Evolutionary conservation across 2,888 invertebrate species (phyloP).

Genomic region (Drosophila anceps): DNA sequence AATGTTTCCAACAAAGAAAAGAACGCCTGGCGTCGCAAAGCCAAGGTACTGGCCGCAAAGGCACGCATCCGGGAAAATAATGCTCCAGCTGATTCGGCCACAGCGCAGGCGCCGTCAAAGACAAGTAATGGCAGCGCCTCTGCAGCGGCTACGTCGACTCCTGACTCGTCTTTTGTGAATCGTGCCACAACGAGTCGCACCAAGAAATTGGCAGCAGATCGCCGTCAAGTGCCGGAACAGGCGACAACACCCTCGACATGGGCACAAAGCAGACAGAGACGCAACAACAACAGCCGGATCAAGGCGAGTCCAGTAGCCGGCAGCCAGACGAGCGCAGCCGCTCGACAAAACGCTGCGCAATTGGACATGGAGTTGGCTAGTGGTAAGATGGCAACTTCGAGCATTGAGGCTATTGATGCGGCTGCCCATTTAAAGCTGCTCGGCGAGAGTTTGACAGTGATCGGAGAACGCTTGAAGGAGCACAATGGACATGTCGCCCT

Average conservation of each 20-base stretch:
- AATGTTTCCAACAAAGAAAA: slow-evolving; percentile 90
- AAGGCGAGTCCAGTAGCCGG: slow-evolving; percentile 20
- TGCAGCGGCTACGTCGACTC: not conserved
- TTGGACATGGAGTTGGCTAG: slow-evolving; percentile 26
- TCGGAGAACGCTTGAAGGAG: slow-evolving; percentile 96
- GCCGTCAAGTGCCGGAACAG: slow-evolving; percentile 45
- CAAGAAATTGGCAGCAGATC: slow-evolving; percentile 80
- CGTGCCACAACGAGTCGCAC: slow-evolving; percentile 82
- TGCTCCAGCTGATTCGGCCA: slow-evolving; percentile 7
- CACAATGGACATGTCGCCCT: slow-evolving; percentile 98
- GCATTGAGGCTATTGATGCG: slow-evolving; percentile 94
- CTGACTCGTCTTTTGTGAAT: slow-evolving; percentile 68
- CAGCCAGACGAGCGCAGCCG: slow-evolving; percentile 16
- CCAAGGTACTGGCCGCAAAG: slow-evolving; percentile 86
- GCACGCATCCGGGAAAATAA: slow-evolving; percentile 66
- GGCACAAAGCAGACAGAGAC: slow-evolving; percentile 61
- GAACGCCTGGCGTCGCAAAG: slow-evolving; percentile 92
- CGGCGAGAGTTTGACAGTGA: slow-evolving; percentile 96
- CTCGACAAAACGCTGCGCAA: slow-evolving; percentile 1
- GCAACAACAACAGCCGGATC: slow-evolving; percentile 47
- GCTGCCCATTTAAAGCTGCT: slow-evolving; percentile 96
- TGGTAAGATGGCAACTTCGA: slow-evolving; percentile 84
- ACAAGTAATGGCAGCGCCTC: slow-evolving; percentile 36
- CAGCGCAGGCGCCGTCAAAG: not conserved
- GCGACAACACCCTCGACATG: slow-evolving; percentile 32